These are phyloP conservation scores for Zootermopsis nevadensis DNA, from an alignment of 2,888 invertebrate species.

Conservation along the genomic window DNA sequence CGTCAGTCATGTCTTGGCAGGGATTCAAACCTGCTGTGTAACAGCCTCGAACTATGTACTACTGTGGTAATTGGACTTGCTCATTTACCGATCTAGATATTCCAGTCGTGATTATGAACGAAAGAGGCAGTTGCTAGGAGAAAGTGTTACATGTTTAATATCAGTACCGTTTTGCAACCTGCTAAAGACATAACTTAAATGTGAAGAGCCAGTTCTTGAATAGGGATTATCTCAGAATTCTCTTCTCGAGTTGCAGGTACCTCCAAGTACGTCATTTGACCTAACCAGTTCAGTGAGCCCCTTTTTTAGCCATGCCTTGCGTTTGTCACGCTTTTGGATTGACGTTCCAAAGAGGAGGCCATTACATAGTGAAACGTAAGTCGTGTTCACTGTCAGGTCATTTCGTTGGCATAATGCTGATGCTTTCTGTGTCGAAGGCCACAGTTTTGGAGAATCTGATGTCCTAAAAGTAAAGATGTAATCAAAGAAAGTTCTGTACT, in stretches of 20 bases:
- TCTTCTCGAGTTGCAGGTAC: neutral
- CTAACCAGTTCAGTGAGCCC: neutral
- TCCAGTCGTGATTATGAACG: neutral
- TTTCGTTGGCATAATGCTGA: neutral
- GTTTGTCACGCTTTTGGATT: constrained; percentile 13
- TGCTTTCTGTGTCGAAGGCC: neutral
- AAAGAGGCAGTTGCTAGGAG: neutral
- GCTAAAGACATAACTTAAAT: neutral
- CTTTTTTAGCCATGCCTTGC: neutral
- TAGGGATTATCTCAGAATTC: neutral
- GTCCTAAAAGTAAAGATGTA: too few species aligned
- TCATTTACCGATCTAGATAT: neutral
- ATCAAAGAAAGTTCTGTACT: too few species aligned
- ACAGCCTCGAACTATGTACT: constrained; percentile 5
- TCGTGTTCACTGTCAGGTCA: neutral
- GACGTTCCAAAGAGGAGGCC: constrained; percentile 2
- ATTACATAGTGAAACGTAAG: neutral
- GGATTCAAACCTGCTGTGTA: constrained; percentile 7
- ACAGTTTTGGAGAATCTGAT: too few species aligned
- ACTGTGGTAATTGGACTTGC: neutral
- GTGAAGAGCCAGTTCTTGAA: neutral
- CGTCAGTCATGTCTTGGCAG: neutral
- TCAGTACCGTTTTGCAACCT: neutral
- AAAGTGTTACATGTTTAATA: constrained; percentile 4
- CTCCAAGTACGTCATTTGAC: neutral